Evolutionary conservation across 2,113 vertebrate genomes (phyloP).

Genomic region (Eidolon helvum): DNA sequence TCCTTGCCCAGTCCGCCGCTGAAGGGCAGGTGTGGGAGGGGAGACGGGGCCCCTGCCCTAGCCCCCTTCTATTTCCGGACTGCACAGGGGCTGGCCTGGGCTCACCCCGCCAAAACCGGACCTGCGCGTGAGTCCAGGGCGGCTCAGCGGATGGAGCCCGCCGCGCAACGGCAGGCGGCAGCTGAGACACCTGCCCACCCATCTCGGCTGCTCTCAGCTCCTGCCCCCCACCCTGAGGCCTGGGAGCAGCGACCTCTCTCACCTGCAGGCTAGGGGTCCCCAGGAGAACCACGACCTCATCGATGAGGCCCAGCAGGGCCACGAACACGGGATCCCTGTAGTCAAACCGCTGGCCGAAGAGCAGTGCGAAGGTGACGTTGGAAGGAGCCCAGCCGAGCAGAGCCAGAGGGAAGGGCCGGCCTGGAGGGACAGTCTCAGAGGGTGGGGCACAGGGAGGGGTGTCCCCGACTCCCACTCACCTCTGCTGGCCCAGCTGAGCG

Average conservation of each 20-base stretch:
- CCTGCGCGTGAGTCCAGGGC: accelerated
- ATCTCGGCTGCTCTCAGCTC: no score
- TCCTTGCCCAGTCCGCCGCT: accelerated
- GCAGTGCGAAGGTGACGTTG: constrained; percentile 82
- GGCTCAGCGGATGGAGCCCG: accelerated
- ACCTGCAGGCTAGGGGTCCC: constrained; percentile 82
- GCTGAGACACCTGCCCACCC: not conserved
- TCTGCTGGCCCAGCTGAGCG: no score
- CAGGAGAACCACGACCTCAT: constrained; percentile 84
- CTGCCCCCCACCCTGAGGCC: accelerated
- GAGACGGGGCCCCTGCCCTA: not conserved
- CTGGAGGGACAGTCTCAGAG: constrained; percentile 43
- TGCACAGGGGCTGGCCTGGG: not conserved
- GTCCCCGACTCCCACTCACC: not conserved
- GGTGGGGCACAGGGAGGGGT: accelerated
- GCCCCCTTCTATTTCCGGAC: not conserved
- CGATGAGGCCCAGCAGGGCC: constrained; percentile 82
- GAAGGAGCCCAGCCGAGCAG: constrained; percentile 83
- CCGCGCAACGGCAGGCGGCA: not conserved
- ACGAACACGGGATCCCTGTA: constrained; percentile 81
- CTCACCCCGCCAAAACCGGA: not conserved
- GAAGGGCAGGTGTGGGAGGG: accelerated
- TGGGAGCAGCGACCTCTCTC: constrained; percentile 9
- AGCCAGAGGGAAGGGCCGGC: constrained; percentile 78
- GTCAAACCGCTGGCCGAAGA: constrained; percentile 85